Evolutionary conservation across 2,113 vertebrate species (phyloP).

Genomic region (Morone saxatilis): DNA sequence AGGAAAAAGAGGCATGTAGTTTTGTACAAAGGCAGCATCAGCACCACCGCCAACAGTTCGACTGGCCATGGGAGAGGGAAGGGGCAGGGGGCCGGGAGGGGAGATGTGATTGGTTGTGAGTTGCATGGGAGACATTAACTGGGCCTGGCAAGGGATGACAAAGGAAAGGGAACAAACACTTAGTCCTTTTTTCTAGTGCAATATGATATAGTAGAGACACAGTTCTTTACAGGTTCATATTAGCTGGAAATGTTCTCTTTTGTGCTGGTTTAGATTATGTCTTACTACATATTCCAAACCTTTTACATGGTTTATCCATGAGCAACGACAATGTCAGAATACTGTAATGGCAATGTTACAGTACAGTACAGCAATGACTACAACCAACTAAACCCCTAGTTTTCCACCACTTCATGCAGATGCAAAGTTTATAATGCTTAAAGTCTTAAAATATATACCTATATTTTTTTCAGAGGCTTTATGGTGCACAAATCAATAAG

Average conservation of each 20-base stretch:
- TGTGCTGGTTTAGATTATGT: background rate
- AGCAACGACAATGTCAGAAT: background rate
- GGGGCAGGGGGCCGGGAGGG: slow-evolving; percentile 77
- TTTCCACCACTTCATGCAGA: background rate
- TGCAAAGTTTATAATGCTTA: background rate
- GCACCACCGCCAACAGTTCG: slow-evolving; percentile 1
- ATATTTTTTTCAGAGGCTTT: background rate
- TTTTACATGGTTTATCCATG: background rate
- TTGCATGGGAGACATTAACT: slow-evolving; percentile 82
- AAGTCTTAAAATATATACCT: background rate
- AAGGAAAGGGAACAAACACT: slow-evolving; percentile 31
- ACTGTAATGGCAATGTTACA: too few relatives aligned
- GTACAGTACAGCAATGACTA: too few relatives aligned
- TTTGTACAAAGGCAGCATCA: slow-evolving; percentile 60
- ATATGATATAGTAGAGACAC: background rate
- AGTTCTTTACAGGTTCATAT: background rate
- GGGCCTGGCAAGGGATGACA: slow-evolving; percentile 79
- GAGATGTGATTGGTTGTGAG: slow-evolving; percentile 82
- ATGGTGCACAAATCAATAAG: background rate
- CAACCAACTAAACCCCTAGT: background rate
- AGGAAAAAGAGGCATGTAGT: slow-evolving; percentile 79
- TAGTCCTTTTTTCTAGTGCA: background rate
- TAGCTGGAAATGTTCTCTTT: background rate
- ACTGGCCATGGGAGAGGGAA: slow-evolving; percentile 57
- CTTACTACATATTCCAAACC: too few relatives aligned